These are phyloP conservation scores for Brachynemurus nebulosus DNA, from an alignment of 2,888 invertebrate species.

Conservation along the genomic window DNA sequence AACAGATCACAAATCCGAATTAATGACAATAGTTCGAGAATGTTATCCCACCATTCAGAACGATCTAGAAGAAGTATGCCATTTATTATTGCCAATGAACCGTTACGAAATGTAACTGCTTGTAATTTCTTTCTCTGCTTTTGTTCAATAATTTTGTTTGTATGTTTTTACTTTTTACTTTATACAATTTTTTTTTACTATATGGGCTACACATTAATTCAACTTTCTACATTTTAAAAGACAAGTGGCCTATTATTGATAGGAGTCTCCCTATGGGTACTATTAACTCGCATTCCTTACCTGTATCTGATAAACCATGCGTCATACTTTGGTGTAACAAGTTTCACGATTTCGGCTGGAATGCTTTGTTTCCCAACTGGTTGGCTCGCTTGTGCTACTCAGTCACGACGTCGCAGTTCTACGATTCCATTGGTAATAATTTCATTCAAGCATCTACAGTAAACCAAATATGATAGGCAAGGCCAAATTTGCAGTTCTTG, in stretches of 20 bases:
- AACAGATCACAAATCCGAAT: no score
- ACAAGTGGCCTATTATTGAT: slow-evolving; percentile 14
- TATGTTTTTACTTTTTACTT: slow-evolving; percentile 6
- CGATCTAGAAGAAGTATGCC: no score
- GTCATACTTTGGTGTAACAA: slow-evolving; percentile 12
- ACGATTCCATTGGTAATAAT: slow-evolving; percentile 16
- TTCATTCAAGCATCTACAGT: not conserved
- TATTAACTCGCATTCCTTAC: slow-evolving; percentile 16
- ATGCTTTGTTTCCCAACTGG: slow-evolving; percentile 16
- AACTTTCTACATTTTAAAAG: slow-evolving; percentile 5
- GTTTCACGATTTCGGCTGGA: slow-evolving; percentile 15
- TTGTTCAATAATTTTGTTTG: slow-evolving; percentile 16
- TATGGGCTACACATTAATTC: not conserved
- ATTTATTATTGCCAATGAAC: no score
- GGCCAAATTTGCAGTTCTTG: not conserved
- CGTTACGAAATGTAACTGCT: slow-evolving; percentile 13
- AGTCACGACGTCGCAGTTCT: slow-evolving; percentile 16
- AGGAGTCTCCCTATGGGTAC: slow-evolving; percentile 14
- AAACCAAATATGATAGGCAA: no score
- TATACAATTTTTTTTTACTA: not conserved
- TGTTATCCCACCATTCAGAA: no score
- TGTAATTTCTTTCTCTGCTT: slow-evolving; percentile 17
- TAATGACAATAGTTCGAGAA: no score
- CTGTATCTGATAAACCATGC: slow-evolving; percentile 14
- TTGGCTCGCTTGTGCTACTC: slow-evolving; percentile 18